Base-by-base conservation (phyloP, 2,113 vertebrate genomes). In the Raja brachyura region DNA sequence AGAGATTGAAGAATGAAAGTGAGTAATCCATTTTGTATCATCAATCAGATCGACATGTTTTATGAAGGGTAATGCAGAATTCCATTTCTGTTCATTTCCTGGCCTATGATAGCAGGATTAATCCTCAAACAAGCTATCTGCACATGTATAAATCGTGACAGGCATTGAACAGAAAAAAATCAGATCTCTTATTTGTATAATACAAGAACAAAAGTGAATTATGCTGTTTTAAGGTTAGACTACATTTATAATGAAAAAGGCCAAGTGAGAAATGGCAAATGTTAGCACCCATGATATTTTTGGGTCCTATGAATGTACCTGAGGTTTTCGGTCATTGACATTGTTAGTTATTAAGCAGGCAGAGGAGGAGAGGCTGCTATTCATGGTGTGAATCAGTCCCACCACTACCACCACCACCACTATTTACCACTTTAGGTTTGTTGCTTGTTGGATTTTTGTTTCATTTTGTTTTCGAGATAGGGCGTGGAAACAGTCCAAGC, bases 51-150 rank as follows among this genome's bases (percentile, higher is more conserved):
- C 68, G 70, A 92, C 68, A 73, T 92, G 33, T 74, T 92, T 92
- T 92, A 74, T 74, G 70, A 92, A 73, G 68, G 90, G 66, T 66
- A 92, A 74, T 4, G 28, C 33, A 28, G 66, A 92, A 92, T 92
- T 92, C 90, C 90, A 92, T 92, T 88, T 73, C 66, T 73, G 90
- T 92, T 92, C 90, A 92, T 92, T 92, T 73, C 18, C 33, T 73
- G 68, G 68, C 90, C 90, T 28, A 13, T 74, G 90, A 74, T 92
- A 92, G 73, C 90, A 92, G 48, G 68, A 92, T 92, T 92, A 92
- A 73, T 74, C 63, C 48, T 74, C 73, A 39, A 92, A 74, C 90
- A 92, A 92, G 68, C 70, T 20, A 10, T 31, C 68, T 54, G 39
- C 66, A 74, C 31, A 48, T 73, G 66, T 39, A 92, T 25, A 48